Evolutionary conservation across 2,113 vertebrate species (phyloP).

Genomic region (Sakesphorus luctuosus): DNA sequence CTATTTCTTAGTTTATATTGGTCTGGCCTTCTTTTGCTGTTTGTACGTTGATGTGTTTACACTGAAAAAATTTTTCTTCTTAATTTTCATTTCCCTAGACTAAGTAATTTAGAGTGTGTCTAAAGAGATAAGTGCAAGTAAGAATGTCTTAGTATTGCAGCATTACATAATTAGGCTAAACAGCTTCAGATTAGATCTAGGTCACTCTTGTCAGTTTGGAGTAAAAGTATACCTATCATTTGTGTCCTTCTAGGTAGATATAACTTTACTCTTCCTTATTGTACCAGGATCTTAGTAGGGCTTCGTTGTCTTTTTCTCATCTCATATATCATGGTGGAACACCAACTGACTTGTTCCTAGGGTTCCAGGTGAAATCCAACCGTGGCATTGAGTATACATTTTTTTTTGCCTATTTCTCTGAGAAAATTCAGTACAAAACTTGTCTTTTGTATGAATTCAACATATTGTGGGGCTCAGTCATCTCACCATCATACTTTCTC

Average conservation of each 20-base stretch:
- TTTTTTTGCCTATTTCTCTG: not conserved
- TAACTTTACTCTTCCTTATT: not conserved
- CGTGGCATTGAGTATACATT: rapidly evolving
- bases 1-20: not conserved
- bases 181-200: not conserved
- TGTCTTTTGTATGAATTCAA: not conserved
- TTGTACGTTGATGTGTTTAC: not conserved
- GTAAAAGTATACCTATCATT: not conserved
- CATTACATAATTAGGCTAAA: not conserved
- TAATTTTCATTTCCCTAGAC: not conserved
- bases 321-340: not conserved
- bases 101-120: not conserved
- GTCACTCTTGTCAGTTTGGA: not conserved
- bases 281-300: not conserved
- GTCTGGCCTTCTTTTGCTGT: not conserved
- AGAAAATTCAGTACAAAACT: not conserved
- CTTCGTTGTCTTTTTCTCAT: not conserved
- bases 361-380: not conserved
- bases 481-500: not conserved
- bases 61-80: not conserved
- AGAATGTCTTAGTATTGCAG: not conserved
- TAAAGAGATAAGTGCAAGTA: not conserved
- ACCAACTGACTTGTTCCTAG: not conserved
- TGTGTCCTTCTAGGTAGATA: not conserved
- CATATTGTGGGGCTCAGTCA: not conserved